Percentiles rank a stretch among this genome's conserved stretches.
These are phyloP conservation scores for Rhinogobio ventralis DNA, from an alignment of 2,797 vertebrate species.

Conservation along the genomic window DNA sequence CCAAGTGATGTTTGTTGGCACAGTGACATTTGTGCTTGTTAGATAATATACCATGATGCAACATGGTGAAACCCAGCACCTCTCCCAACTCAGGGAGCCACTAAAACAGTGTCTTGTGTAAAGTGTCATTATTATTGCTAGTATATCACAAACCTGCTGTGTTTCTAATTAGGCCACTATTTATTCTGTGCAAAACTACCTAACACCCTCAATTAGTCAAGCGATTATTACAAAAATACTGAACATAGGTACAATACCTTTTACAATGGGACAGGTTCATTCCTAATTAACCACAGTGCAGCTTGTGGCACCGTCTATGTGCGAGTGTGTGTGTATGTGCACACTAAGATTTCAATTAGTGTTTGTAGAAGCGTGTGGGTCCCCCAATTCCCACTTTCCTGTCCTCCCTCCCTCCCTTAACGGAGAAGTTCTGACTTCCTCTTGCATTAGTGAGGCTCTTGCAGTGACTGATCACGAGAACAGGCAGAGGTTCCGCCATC, in stretches of 20 bases:
- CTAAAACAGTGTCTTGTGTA: slow-evolving; percentile 62
- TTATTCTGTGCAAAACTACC: slow-evolving; percentile 64
- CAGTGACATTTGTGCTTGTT: slow-evolving; percentile 80
- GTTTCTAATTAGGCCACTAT: slow-evolving; percentile 80
- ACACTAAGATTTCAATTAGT: slow-evolving; percentile 64
- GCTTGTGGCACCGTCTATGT: slow-evolving; percentile 28
- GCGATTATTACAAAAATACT: slow-evolving; percentile 36
- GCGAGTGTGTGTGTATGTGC: slow-evolving; percentile 30
- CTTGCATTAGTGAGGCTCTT: slow-evolving; percentile 70
- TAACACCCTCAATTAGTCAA: slow-evolving; percentile 52
- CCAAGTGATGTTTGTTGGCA: slow-evolving; percentile 78
- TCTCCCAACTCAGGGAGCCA: slow-evolving; percentile 66
- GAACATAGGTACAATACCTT: slow-evolving; percentile 71
- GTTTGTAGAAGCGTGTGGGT: slow-evolving; percentile 62
- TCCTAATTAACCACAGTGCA: slow-evolving; percentile 73
- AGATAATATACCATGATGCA: slow-evolving; percentile 83
- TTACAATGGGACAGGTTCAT: slow-evolving; percentile 68
- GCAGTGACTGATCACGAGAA: slow-evolving; percentile 70
- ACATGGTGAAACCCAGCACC: slow-evolving; percentile 73
- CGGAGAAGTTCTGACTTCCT: slow-evolving; percentile 72
- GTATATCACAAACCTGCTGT: slow-evolving; percentile 72
- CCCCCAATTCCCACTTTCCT: slow-evolving; percentile 64
- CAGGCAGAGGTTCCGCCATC: slow-evolving; percentile 75
- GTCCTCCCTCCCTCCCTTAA: slow-evolving; percentile 44
- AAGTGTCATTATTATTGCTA: slow-evolving; percentile 67